Evolutionary conservation across 2,888 invertebrate species (phyloP).

Genomic region (Mimas tiliae): DNA sequence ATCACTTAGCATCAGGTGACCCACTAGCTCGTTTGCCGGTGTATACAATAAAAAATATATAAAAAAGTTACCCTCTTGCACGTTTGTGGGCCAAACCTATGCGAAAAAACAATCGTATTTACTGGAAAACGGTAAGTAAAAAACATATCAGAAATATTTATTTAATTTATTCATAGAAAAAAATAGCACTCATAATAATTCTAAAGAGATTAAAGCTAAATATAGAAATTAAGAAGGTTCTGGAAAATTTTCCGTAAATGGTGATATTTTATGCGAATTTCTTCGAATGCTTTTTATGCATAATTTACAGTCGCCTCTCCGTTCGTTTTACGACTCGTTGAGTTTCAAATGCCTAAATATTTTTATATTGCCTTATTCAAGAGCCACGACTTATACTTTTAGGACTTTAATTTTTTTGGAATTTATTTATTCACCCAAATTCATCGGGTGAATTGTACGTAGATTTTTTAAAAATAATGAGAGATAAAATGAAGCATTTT

Average conservation of each 20-base stretch:
- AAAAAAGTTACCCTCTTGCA: no score
- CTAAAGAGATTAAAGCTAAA: conserved; percentile 40
- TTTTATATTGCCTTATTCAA: conserved; percentile 24
- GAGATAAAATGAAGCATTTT: background rate
- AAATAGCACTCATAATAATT: conserved; percentile 41
- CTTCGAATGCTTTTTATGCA: conserved; percentile 18
- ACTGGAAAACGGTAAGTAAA: no score
- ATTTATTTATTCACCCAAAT: background rate
- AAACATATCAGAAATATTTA: no score
- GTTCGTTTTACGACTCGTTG: conserved; percentile 25
- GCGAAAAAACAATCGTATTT: no score
- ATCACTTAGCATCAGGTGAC: no score
- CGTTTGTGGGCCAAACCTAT: no score
- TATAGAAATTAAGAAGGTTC: conserved; percentile 13
- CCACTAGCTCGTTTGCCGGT: no score
- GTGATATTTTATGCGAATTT: conserved; percentile 18
- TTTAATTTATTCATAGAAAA: conserved; percentile 33
- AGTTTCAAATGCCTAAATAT: conserved; percentile 25
- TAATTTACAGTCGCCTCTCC: conserved; percentile 23
- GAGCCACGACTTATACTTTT: conserved; percentile 14
- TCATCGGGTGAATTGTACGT: background rate
- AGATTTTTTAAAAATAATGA: background rate
- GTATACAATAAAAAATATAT: no score
- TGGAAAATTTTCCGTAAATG: conserved; percentile 3
- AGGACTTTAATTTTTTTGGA: background rate